Conservation (phyloP, 2,888 invertebrate genomes). For the Macrosoma leucophasiata region DNA sequence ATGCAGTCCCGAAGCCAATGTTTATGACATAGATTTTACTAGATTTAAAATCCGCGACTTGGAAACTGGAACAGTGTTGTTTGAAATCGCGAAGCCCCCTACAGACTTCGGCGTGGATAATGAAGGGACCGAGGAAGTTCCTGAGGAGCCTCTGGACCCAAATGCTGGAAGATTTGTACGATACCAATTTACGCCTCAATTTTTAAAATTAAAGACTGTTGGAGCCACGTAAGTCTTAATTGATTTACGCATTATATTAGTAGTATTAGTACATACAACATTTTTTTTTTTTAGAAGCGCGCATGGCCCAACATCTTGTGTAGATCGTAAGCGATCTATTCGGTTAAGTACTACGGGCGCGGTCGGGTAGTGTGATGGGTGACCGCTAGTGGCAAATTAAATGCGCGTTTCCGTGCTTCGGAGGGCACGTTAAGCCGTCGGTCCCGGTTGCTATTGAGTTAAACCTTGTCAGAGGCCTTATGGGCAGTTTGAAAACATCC, state of each 20-base stretch:
- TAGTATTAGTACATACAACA: not conserved
- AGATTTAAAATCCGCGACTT: slow-evolving; percentile 96
- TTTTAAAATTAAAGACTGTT: slow-evolving; percentile 95
- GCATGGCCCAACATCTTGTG: no score
- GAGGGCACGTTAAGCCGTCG: no score
- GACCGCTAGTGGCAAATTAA: no score
- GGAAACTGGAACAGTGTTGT: slow-evolving; percentile 83
- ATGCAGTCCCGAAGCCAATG: slow-evolving; percentile 95
- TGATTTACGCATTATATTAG: not conserved
- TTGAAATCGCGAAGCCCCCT: slow-evolving; percentile 95
- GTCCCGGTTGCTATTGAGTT: no score
- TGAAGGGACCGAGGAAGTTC: slow-evolving; percentile 60
- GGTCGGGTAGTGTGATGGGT: no score
- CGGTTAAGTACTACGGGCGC: no score
- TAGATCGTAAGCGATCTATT: no score
- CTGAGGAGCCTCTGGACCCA: slow-evolving; percentile 81
- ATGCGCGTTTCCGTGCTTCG: no score
- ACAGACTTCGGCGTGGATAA: slow-evolving; percentile 65
- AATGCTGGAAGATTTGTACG: slow-evolving; percentile 98
- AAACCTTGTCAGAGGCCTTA: no score
- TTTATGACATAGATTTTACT: slow-evolving; percentile 98
- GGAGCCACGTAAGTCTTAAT: slow-evolving; percentile 92
- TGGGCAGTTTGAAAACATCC: no score
- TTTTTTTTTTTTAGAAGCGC: slow-evolving; percentile 9
- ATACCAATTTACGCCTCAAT: slow-evolving; percentile 98